A percentile compares a stretch with the other conserved stretches of the same genome.
These are phyloP conservation scores for Herminia tarsipennalis DNA, from an alignment of 2,888 invertebrate genomes.

Conservation along the genomic window DNA sequence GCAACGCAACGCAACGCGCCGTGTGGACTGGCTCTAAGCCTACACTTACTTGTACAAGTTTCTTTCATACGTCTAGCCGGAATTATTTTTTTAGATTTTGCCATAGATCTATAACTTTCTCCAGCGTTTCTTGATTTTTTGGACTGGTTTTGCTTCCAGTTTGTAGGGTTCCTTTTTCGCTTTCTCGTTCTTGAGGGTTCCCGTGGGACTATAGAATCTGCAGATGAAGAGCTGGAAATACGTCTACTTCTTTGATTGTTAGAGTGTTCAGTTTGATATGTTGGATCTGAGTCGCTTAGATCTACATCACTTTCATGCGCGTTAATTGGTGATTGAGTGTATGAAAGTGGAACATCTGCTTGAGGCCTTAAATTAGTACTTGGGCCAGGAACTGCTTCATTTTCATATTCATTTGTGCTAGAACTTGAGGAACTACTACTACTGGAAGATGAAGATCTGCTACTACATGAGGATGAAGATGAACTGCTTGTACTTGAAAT, in stretches of 20 bases:
- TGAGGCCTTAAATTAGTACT: constrained; percentile 18
- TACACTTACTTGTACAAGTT: no score
- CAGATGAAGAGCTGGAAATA: not conserved
- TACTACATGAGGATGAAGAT: no score
- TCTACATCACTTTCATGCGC: constrained; percentile 24
- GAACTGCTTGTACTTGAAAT: constrained; percentile 15
- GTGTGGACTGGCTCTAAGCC: no score
- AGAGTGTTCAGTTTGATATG: constrained; percentile 7
- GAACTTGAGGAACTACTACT: no score
- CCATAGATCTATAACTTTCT: no score
- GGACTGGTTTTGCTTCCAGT: no score
- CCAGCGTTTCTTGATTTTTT: no score
- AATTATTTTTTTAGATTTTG: no score
- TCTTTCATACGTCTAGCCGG: no score
- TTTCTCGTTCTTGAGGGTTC: not conserved
- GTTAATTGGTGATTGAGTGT: constrained; percentile 11
- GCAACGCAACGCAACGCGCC: no score
- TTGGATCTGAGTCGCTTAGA: constrained; percentile 23
- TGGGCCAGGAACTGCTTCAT: constrained; percentile 19
- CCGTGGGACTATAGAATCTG: not conserved
- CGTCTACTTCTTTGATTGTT: constrained; percentile 3
- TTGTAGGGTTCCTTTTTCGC: no score
- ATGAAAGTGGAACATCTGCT: constrained; percentile 10
- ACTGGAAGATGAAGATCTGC: no score
- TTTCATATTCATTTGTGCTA: constrained; percentile 13